A percentile compares a stretch with the other conserved stretches of the same genome.
Conservation (phyloP, 2,113 vertebrate genomes). For the Ammodramus savannarum region DNA sequence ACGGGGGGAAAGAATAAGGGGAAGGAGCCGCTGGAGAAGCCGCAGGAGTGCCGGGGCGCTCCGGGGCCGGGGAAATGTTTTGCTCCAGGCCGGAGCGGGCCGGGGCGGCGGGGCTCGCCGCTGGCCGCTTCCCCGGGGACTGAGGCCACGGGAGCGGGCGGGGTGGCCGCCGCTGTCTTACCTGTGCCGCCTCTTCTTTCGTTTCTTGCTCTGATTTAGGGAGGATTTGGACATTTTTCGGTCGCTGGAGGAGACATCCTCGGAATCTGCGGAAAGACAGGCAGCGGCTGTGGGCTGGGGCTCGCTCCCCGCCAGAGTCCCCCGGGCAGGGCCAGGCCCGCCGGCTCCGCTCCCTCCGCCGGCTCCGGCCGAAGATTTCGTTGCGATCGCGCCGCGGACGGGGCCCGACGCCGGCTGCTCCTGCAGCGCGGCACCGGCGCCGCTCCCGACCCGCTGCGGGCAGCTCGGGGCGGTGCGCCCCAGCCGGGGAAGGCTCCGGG, state of each 20-base stretch:
- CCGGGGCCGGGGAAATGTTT: neutral
- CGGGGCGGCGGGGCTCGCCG: neutral
- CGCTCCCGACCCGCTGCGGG: neutral
- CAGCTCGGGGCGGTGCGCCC: neutral
- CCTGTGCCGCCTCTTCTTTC: slow-evolving; percentile 97
- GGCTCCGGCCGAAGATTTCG: slow-evolving; percentile 38
- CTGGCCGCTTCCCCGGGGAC: neutral
- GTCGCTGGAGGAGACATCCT: slow-evolving; percentile 94
- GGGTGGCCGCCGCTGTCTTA: slow-evolving; percentile 51
- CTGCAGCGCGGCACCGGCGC: neutral
- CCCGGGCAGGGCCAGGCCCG: neutral
- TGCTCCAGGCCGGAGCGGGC: neutral
- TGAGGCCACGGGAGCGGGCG: neutral
- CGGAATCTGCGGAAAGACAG: slow-evolving; percentile 82
- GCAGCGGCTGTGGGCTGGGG: slow-evolving; percentile 6
- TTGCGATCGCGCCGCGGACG: neutral
- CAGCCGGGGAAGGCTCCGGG: neutral
- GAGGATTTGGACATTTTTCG: slow-evolving; percentile 90
- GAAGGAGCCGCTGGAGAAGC: neutral
- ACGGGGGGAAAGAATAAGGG: neutral
- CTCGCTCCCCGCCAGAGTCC: neutral
- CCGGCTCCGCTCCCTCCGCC: neutral
- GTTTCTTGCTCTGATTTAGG: slow-evolving; percentile 93
- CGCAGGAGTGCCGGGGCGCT: neutral
- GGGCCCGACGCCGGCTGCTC: neutral